Evolutionary conservation across 2,113 vertebrate species (phyloP).

Genomic region (Dryoscopus gambensis): DNA sequence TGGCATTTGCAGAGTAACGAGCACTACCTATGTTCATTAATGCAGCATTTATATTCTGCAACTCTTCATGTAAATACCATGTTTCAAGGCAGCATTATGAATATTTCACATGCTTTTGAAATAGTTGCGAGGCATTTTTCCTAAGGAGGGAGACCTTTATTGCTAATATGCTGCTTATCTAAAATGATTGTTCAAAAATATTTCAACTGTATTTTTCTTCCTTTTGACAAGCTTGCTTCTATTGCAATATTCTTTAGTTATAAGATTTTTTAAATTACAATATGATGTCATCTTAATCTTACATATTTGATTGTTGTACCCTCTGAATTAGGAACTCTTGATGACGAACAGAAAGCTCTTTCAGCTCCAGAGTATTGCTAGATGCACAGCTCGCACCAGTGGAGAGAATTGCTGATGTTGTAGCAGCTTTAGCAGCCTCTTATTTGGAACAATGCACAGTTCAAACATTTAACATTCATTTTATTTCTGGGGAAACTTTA

Average conservation of each 20-base stretch:
- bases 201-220: background rate
- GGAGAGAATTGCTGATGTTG: background rate
- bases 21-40: background rate
- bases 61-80: background rate
- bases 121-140: background rate
- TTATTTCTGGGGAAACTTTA: background rate
- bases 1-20: background rate
- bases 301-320: background rate
- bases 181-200: background rate
- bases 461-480: background rate
- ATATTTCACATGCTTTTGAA: constrained; percentile 5
- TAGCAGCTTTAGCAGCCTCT: background rate
- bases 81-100: background rate
- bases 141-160: background rate
- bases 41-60: constrained; percentile 18
- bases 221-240: background rate
- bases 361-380: background rate
- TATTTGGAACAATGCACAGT: background rate
- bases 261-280: background rate
- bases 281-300: background rate
- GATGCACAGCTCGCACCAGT: rapidly evolving
- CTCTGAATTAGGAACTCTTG: background rate
- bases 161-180: background rate
- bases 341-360: background rate
- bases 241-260: background rate